These are phyloP conservation scores for Enteromius paludinosus DNA, from an alignment of 2,797 vertebrate genomes.

Conservation along the genomic window DNA sequence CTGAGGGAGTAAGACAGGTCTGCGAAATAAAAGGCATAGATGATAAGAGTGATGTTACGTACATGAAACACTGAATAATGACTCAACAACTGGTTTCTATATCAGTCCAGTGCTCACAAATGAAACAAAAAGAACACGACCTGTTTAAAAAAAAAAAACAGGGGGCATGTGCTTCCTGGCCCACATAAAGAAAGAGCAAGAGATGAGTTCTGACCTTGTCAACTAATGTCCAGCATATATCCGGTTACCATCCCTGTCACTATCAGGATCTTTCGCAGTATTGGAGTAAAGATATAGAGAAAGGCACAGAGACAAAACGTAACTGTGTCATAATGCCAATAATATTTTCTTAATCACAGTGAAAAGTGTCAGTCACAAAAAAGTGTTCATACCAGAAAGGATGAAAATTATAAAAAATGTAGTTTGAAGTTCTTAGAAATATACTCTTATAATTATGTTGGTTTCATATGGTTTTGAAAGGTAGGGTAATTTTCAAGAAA, in stretches of 20 bases:
- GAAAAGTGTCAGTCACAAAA: not conserved
- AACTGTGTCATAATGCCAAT: not conserved
- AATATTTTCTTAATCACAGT: not conserved
- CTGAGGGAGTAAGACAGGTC: constrained; percentile 43
- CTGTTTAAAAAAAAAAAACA: not conserved
- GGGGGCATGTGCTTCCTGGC: not conserved
- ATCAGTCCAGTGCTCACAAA: constrained; percentile 3
- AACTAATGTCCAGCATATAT: constrained; percentile 57
- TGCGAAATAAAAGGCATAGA: constrained; percentile 20
- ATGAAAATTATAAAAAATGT: not conserved
- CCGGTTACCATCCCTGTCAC: constrained; percentile 48
- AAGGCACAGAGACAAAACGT: constrained; percentile 13
- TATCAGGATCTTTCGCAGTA: constrained; percentile 52
- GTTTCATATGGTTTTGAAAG: not conserved
- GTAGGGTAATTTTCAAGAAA: not conserved
- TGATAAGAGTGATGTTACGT: constrained; percentile 24
- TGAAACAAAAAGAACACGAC: not conserved
- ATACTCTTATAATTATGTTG: not conserved
- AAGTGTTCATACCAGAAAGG: not conserved
- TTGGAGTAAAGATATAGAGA: constrained; percentile 18
- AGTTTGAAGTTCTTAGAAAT: not conserved
- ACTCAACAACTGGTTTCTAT: constrained; percentile 1
- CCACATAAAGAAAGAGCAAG: constrained; percentile 18
- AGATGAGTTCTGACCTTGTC: constrained; percentile 62
- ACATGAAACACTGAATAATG: constrained; percentile 8